Percentiles rank a stretch among this genome's conserved stretches.
These are phyloP conservation scores for Melieria picta DNA, from an alignment of 2,888 invertebrate genomes.

Conservation along the genomic window DNA sequence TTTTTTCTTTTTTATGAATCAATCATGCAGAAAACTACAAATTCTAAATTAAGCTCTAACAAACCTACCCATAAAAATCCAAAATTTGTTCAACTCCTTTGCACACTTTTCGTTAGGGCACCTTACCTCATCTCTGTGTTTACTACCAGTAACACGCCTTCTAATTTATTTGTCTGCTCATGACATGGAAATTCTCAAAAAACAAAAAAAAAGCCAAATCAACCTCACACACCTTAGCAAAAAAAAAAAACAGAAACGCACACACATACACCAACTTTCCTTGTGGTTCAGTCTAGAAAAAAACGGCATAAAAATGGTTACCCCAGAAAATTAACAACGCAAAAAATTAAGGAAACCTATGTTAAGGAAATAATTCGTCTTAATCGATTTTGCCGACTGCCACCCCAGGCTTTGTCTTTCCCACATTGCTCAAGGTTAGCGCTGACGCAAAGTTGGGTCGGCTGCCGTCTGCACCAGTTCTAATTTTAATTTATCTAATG, in stretches of 20 bases:
- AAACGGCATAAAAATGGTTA: background rate
- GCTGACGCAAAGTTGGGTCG: constrained; percentile 2
- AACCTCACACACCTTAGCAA: background rate
- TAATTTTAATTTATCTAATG: constrained; percentile 55
- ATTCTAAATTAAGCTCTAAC: background rate
- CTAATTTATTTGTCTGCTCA: constrained; percentile 21
- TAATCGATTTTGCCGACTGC: constrained; percentile 35
- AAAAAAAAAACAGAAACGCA: background rate
- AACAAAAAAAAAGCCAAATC: background rate
- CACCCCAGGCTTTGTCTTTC: constrained; percentile 5
- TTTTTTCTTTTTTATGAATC: background rate
- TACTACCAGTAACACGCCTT: constrained; percentile 14
- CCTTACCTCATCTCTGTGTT: too few species aligned
- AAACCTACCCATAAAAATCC: background rate
- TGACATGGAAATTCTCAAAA: constrained; percentile 15
- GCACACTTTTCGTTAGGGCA: background rate
- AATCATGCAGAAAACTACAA: background rate
- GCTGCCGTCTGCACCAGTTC: constrained; percentile 51
- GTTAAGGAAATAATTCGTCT: constrained; percentile 36
- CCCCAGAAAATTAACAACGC: constrained; percentile 7
- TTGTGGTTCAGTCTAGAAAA: background rate
- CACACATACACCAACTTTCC: background rate
- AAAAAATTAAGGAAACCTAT: constrained; percentile 14
- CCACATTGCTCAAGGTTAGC: constrained; percentile 38
- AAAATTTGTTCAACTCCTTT: background rate